Evolutionary conservation across 1,140 invertebrate genomes (phyloP), one percentile per base, ranked within the genome.

Genomic region (Lepidurus packardi): DNA sequence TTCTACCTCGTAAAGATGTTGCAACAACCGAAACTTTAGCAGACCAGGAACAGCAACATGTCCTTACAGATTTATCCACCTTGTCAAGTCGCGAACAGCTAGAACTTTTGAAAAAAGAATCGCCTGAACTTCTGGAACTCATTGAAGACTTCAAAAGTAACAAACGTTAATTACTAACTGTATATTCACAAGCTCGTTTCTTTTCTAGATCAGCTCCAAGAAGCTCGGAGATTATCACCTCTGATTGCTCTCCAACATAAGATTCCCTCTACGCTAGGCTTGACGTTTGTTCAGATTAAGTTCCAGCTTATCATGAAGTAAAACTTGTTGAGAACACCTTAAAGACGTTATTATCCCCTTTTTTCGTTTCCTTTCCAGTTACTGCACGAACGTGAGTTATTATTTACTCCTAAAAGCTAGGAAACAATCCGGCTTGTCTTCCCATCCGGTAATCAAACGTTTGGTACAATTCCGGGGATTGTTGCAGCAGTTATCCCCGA

Each of bases 401-500:
- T 98, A 96, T 85, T 83, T 97, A 79, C 86, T 94, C 80, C 82
- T 97, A 1, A 96, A 95, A 87, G 87, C 90, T 73, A 82, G 84
- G 13, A 91, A 91, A 83, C 90, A 89, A 80, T 84, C 88, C 45
- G 86, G 88, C 76, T 86, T 94, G 21, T 88, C 90, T 81, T 90
- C 90, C 80, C 96, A 98, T 88, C 95, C 95, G 43, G 90, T 97
- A 43, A 90, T 94, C 24, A 93, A 94, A 84, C 87, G 92, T 79
- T 85, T 98, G 34, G 89, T 92, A 79, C 91, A 94, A 82, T 93
- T 93, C 81, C 89, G 92, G 80, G 88, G 93, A 84, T 86, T 95
- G 77, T 84, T 95, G 34, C 88, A 89, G 79, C 89, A 94, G 86
- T 83, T 95, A 75, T 89, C 91, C 81, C 87, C 90, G 43, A 85